Evolutionary conservation across 1,140 invertebrate genomes (phyloP).

Genomic region (Lamellibrachia luymesi): DNA sequence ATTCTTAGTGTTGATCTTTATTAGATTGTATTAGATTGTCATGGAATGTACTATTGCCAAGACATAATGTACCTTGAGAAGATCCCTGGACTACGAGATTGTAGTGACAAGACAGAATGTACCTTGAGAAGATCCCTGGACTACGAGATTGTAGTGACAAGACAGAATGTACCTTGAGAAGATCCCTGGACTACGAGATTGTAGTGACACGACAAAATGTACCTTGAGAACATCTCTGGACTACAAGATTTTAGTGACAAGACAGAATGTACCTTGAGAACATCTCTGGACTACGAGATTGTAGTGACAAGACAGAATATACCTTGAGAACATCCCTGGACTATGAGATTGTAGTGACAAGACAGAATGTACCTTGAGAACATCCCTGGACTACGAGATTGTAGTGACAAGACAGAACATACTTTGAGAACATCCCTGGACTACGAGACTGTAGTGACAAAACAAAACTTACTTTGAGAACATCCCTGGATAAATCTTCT

Average conservation of each 20-base stretch:
- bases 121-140: neutral
- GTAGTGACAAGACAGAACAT: neutral
- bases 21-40: no score
- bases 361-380: no score
- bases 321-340: slow-evolving; percentile 90
- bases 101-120: neutral
- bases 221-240: neutral
- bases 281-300: neutral
- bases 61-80: no score
- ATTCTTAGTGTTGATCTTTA: no score
- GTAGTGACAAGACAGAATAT: slow-evolving; percentile 26
- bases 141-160: neutral
- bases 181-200: slow-evolving; percentile 85
- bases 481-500: slow-evolving; percentile 85
- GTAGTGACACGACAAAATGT: no score
- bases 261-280: neutral
- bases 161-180: slow-evolving; percentile 74
- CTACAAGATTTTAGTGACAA: neutral
- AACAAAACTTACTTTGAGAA: slow-evolving; percentile 74
- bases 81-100: neutral
- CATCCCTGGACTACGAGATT: neutral
- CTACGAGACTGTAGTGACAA: neutral
- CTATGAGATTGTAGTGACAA: neutral
- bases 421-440: neutral
- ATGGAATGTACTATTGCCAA: no score